These are phyloP conservation scores for Drosophila hamatofila DNA, from an alignment of 2,888 invertebrate species.

Conservation along the genomic window DNA sequence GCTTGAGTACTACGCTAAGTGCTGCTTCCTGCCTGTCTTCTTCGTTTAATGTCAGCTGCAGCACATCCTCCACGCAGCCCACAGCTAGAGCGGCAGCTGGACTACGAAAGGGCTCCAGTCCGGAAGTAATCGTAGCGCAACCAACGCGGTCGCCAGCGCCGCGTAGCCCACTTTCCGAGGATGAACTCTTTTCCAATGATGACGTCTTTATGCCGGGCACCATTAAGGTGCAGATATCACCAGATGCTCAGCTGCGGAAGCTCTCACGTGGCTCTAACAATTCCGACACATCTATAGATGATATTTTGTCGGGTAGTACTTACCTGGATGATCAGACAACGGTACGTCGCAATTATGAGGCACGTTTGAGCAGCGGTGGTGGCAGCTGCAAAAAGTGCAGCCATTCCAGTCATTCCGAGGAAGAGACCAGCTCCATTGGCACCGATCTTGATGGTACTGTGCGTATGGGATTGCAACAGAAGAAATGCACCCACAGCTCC, in stretches of 20 bases:
- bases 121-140: conserved; percentile 87
- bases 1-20: conserved; percentile 83
- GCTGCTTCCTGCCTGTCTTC: conserved; percentile 84
- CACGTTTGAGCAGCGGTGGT: conserved; percentile 85
- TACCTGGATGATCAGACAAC: conserved; percentile 88
- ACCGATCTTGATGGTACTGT: conserved; percentile 93
- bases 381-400: conserved; percentile 88
- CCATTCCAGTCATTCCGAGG: conserved; percentile 91
- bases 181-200: conserved; percentile 87
- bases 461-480: conserved; percentile 91
- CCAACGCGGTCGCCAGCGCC: conserved; percentile 88
- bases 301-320: conserved; percentile 86
- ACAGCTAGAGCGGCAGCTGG: conserved; percentile 58
- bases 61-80: conserved; percentile 81
- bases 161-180: conserved; percentile 88
- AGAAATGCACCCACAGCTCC: conserved; percentile 93
- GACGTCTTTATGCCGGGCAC: conserved; percentile 88
- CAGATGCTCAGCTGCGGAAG: conserved; percentile 86
- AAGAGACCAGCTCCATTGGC: conserved; percentile 91
- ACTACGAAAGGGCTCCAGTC: conserved; percentile 75
- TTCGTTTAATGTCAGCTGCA: conserved; percentile 83
- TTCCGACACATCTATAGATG: conserved; percentile 88
- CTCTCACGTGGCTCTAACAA: conserved; percentile 87
- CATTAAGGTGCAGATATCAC: conserved; percentile 87
- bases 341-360: conserved; percentile 84